These are phyloP conservation scores for Saccopteryx bilineata DNA, from an alignment of 2,113 vertebrate species.

Conservation along the genomic window DNA sequence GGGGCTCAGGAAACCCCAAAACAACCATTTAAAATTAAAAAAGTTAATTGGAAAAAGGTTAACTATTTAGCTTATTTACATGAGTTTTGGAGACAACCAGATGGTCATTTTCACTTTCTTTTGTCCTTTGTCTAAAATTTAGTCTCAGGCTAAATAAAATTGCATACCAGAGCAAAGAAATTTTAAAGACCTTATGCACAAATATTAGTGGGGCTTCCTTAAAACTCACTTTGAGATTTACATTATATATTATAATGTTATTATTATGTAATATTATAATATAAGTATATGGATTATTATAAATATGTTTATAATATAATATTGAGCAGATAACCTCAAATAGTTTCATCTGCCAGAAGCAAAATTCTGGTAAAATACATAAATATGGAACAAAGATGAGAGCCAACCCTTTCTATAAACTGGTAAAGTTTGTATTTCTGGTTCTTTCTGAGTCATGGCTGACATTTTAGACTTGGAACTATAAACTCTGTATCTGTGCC, in stretches of 20 bases:
- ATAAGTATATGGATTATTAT: too few species aligned
- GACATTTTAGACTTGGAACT: too few species aligned
- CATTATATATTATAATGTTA: too few species aligned
- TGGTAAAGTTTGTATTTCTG: too few species aligned
- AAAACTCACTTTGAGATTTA: not conserved
- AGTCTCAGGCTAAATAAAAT: not conserved
- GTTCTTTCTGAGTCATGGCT: too few species aligned
- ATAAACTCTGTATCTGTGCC: too few species aligned
- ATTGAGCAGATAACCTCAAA: too few species aligned
- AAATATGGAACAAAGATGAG: too few species aligned
- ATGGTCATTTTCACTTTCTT: not conserved
- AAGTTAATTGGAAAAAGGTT: not conserved
- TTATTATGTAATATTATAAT: too few species aligned
- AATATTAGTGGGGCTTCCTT: not conserved
- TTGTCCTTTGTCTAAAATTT: not conserved
- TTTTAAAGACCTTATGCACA: not conserved
- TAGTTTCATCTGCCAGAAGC: too few species aligned
- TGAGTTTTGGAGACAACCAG: not conserved
- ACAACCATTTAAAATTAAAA: not conserved
- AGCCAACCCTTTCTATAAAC: too few species aligned
- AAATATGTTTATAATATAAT: not conserved
- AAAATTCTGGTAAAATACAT: too few species aligned
- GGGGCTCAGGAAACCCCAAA: not conserved
- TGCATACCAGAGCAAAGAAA: not conserved
- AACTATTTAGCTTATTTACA: not conserved